These are phyloP conservation scores for Coregonus clupeaformis DNA, from an alignment of 2,113 vertebrate genomes.

Conservation along the genomic window DNA sequence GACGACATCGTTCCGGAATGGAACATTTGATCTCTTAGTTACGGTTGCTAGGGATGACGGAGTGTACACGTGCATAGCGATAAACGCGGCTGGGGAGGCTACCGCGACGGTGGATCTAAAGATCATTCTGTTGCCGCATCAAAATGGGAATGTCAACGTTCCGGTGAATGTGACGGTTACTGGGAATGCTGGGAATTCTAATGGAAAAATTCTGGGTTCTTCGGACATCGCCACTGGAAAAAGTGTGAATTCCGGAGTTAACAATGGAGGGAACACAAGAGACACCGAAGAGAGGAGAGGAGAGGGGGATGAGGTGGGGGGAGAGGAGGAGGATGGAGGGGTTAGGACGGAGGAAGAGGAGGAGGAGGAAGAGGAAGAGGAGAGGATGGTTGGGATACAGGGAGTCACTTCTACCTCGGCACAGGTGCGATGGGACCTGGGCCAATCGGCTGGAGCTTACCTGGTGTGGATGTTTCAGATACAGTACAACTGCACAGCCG, in stretches of 20 bases:
- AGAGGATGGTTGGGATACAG: slow-evolving; percentile 73
- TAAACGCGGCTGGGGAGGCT: slow-evolving; percentile 87
- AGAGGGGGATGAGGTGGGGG: slow-evolving; percentile 39
- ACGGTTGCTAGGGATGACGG: slow-evolving; percentile 83
- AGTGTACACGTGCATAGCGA: slow-evolving; percentile 86
- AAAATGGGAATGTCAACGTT: slow-evolving; percentile 72
- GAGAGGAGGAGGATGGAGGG: slow-evolving; percentile 34
- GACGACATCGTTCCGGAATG: slow-evolving; percentile 83
- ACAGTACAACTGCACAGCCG: slow-evolving; percentile 76
- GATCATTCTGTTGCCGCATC: slow-evolving; percentile 86
- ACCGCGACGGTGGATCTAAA: slow-evolving; percentile 84
- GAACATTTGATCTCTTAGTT: slow-evolving; percentile 86
- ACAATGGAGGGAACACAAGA: slow-evolving; percentile 16
- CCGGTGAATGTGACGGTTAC: slow-evolving; percentile 50
- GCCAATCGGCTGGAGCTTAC: slow-evolving; percentile 66
- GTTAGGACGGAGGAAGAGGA: slow-evolving; percentile 37
- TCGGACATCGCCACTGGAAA: slow-evolving; percentile 71
- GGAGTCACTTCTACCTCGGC: slow-evolving; percentile 86
- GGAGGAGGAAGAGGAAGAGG: slow-evolving; percentile 27
- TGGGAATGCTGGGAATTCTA: slow-evolving; percentile 46
- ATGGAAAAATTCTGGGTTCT: slow-evolving; percentile 58
- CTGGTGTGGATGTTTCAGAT: slow-evolving; percentile 82
- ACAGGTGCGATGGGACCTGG: slow-evolving; percentile 83
- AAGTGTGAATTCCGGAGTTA: slow-evolving; percentile 50
- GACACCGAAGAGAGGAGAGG: background rate